Evolutionary conservation across 2,797 vertebrate species (phyloP).

Genomic region (Amblyraja radiata): DNA sequence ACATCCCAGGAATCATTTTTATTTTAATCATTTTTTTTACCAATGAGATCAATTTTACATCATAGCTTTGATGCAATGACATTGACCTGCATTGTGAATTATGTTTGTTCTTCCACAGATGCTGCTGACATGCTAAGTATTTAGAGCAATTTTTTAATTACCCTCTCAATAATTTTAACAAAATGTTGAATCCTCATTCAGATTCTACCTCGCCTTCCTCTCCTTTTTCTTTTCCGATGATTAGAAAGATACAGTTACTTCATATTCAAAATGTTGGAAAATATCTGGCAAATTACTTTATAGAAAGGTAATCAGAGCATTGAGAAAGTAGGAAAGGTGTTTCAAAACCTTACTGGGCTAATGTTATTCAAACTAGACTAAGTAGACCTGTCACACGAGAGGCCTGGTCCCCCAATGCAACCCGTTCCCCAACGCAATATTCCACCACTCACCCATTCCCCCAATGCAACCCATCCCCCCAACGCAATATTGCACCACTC

Average conservation of each 20-base stretch:
- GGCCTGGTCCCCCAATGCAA: too few species aligned
- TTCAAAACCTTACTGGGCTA: not conserved
- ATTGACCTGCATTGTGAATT: too few species aligned
- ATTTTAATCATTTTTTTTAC: not conserved
- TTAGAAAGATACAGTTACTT: not conserved
- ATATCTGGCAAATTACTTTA: not conserved
- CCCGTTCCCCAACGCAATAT: too few species aligned
- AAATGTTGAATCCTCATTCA: not conserved
- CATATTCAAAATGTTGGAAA: not conserved
- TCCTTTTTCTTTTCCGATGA: not conserved
- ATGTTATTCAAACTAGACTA: not conserved
- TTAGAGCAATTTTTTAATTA: not conserved
- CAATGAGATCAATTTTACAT: not conserved
- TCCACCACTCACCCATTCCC: too few species aligned
- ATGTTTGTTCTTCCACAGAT: too few species aligned
- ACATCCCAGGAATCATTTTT: too few species aligned
- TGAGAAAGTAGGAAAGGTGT: not conserved
- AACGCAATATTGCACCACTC: too few species aligned
- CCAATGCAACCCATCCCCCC: too few species aligned
- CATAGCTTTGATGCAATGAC: too few species aligned
- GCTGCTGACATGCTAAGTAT: too few species aligned
- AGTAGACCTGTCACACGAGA: too few species aligned
- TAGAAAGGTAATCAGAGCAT: not conserved
- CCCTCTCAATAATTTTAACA: not conserved
- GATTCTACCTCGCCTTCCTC: not conserved